These are phyloP conservation scores for Catocala sponsa DNA, from an alignment of 2,888 invertebrate genomes.

Conservation along the genomic window DNA sequence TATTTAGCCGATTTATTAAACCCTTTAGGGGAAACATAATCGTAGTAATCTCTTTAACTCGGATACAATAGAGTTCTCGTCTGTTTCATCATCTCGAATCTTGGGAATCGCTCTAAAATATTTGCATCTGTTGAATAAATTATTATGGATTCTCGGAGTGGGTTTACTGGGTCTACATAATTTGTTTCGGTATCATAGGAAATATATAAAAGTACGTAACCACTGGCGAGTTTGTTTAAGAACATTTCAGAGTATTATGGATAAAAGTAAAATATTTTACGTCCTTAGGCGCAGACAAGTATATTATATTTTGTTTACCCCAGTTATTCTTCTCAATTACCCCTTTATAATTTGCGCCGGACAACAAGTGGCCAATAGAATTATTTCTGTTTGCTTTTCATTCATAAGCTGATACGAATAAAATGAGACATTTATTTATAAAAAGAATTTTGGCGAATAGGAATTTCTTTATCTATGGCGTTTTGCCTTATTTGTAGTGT, in stretches of 20 bases:
- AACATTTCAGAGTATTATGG: neutral
- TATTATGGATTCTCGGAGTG: slow-evolving; percentile 18
- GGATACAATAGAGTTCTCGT: slow-evolving; percentile 9
- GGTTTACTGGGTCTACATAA: slow-evolving; percentile 12
- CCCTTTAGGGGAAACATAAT: neutral
- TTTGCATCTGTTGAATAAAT: slow-evolving; percentile 40
- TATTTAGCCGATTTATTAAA: slow-evolving; percentile 6
- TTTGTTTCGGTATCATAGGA: slow-evolving; percentile 9
- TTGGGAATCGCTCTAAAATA: slow-evolving; percentile 30
- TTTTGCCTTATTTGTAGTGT: too few relatives aligned
- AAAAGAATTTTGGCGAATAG: neutral
- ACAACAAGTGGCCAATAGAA: slow-evolving; percentile 10
- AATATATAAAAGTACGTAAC: neutral
- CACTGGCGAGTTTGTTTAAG: neutral
- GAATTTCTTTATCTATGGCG: neutral
- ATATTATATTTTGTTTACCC: slow-evolving; percentile 3
- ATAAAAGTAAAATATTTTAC: neutral
- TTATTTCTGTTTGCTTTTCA: slow-evolving; percentile 2
- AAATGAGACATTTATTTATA: neutral
- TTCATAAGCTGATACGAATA: slow-evolving; percentile 2
- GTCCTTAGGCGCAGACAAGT: neutral
- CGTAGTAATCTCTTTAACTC: neutral
- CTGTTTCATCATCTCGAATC: slow-evolving; percentile 16
- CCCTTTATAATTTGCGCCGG: slow-evolving; percentile 7
- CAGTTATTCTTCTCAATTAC: slow-evolving; percentile 7